These are phyloP conservation scores for Cheilosia variabilis DNA, from an alignment of 2,888 invertebrate species.

Conservation along the genomic window DNA sequence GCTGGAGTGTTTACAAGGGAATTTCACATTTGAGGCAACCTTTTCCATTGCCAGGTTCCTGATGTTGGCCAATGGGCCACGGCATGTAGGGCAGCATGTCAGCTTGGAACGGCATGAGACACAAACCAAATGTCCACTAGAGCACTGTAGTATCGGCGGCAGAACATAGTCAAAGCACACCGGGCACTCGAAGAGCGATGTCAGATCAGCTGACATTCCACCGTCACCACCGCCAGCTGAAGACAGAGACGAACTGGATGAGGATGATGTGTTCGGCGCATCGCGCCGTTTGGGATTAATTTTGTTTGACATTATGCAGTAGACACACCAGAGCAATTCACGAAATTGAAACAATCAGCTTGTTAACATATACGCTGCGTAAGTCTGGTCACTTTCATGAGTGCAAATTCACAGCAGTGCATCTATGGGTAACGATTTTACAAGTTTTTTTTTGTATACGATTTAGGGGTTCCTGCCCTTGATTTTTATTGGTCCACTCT, in stretches of 20 bases:
- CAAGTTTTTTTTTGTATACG: not conserved
- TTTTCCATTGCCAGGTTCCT: constrained; percentile 99
- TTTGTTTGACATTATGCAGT: constrained; percentile 82
- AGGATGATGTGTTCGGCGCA: constrained; percentile 83
- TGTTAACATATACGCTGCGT: constrained; percentile 73
- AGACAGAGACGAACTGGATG: constrained; percentile 83
- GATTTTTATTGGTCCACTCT: constrained; percentile 32
- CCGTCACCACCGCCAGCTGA: constrained; percentile 84
- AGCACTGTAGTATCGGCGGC: constrained; percentile 99
- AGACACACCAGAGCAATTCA: constrained; percentile 75
- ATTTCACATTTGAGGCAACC: constrained; percentile 98
- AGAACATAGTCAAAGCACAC: constrained; percentile 99
- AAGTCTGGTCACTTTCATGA: constrained; percentile 20
- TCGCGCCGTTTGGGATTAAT: constrained; percentile 83
- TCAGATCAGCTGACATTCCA: constrained; percentile 92
- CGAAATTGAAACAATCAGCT: constrained; percentile 76
- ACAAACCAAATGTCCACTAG: constrained; percentile 99
- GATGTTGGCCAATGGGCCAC: constrained; percentile 98
- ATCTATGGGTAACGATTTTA: constrained; percentile 31
- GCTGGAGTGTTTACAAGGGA: constrained; percentile 98
- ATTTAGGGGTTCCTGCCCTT: constrained; percentile 13
- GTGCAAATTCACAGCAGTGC: constrained; percentile 13
- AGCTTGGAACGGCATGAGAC: constrained; percentile 98
- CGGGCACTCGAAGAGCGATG: constrained; percentile 96
- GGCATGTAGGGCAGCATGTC: constrained; percentile 98